phyloP scores from a whole-genome alignment of 2,888 invertebrate species.

The Pristionchus exspectatus region DNA sequence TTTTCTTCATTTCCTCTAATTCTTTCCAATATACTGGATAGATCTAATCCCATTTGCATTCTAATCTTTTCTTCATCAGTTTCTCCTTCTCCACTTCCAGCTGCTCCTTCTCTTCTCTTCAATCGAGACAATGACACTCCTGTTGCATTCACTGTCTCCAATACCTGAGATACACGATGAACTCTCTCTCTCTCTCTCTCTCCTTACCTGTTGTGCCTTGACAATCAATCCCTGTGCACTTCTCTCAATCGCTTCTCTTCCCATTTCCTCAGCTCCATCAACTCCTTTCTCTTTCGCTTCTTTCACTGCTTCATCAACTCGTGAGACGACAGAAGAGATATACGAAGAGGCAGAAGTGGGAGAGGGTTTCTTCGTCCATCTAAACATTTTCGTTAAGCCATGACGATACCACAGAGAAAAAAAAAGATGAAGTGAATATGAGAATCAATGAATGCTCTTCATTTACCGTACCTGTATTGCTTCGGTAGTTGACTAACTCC shows the following conservation, averaged over 20 bases:
- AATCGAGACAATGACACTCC: conserved; percentile 73
- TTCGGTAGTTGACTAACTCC: conserved; percentile 90
- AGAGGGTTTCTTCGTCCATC: conserved; percentile 80
- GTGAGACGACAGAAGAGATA: conserved; percentile 60
- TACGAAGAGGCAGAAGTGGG: conserved; percentile 90
- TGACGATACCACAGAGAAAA: not conserved
- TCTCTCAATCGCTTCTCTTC: conserved; percentile 35
- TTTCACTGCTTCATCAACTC: conserved; percentile 40
- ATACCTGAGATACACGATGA: conserved; percentile 57
- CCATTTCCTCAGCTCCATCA: conserved; percentile 23
- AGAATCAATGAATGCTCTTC: not conserved
- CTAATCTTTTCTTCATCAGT: conserved; percentile 76
- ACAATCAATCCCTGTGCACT: not conserved
- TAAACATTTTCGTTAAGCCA: not conserved
- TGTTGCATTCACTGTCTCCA: conserved; percentile 75
- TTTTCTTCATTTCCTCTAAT: not conserved
- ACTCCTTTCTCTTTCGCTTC: conserved; percentile 47
- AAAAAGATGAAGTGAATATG: not conserved
- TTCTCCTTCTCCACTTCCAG: conserved; percentile 61
- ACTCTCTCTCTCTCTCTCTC: not conserved
- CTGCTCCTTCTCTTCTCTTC: conserved; percentile 67
- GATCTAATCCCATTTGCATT: conserved; percentile 68
- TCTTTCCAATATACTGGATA: conserved; percentile 35
- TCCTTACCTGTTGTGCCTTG: conserved; percentile 38
- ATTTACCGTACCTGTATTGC: conserved; percentile 65